Base-by-base conservation (phyloP, 2,113 vertebrate species). In the Petrocephalus zakoni region DNA sequence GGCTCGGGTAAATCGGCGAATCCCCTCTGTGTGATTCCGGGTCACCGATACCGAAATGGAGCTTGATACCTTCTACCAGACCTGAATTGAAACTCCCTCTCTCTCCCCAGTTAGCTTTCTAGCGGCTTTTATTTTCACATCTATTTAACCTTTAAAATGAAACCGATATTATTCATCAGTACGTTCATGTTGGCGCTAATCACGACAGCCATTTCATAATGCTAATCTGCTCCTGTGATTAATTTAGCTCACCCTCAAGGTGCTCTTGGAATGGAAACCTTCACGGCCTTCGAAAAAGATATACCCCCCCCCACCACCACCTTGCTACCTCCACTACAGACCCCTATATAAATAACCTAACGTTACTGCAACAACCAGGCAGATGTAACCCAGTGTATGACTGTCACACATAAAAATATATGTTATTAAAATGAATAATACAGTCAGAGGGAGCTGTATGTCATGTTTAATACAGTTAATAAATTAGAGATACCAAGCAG, bases 391-490 rank as follows among this genome's bases (percentile, higher is more conserved):
- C 2, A 34, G 17, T 51, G 9, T 78, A 19, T 29, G 22, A 85
- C 3, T 25, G 46, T 25, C 25, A 53, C 29, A 56, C 25, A 55
- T 56, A 29, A 37, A 68, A 29, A 85, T 55, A 85, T 52, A 52
- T 85, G n/a, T n/a, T 51, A 51, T 22, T 9, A 85, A 52, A 52
- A 51, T 13, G 22, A 49, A 49, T n/a, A 49, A 52, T 22, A 85
- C 15, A 25, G 49, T 25, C 22, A 85, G 22, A 25, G 25, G 46
- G 52, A 89, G 53, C n/a, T 46, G 81, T 75, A 55, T 89, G 89
- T 90, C 3, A 42, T 42, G 42, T 92, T 92, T 91, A 92, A 92
- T 92, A 85, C 87, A 90, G 82, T 89, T 17, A 89, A 90, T 91
- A 87, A 90, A 89, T 88, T 3, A 90, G 89, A 88, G 89, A 86